A percentile compares a stretch with the other conserved stretches of the same genome.
Conservation (phyloP, 1,140 invertebrate species). For the Polypedilum vanderplanki region DNA sequence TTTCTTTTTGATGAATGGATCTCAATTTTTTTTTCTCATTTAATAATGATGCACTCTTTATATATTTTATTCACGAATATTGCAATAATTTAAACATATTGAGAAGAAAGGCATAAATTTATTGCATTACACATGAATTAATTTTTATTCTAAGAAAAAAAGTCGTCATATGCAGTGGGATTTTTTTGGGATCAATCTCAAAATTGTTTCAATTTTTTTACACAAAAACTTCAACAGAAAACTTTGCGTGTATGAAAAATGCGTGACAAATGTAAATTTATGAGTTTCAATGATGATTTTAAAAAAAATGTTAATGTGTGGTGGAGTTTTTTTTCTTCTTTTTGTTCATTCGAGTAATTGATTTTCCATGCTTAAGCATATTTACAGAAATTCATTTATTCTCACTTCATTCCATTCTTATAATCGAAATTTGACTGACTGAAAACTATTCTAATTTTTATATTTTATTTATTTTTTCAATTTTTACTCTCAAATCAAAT, state of each 20-base stretch:
- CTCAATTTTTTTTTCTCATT: no score
- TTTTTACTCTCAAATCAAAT: neutral
- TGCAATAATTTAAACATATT: slow-evolving; percentile 11
- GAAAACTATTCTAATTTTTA: slow-evolving; percentile 7
- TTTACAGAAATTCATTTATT: slow-evolving; percentile 19
- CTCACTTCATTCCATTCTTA: neutral
- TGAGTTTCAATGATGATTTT: neutral
- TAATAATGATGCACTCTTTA: no score
- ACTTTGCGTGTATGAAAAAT: neutral
- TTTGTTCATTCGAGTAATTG: slow-evolving; percentile 7
- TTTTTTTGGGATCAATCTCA: neutral
- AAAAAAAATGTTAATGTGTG: neutral
- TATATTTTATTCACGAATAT: neutral
- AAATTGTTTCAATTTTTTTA: neutral
- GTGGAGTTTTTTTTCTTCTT: slow-evolving; percentile 7
- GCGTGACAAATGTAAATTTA: neutral
- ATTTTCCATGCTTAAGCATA: slow-evolving; percentile 22
- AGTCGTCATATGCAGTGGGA: neutral
- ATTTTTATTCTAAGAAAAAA: neutral
- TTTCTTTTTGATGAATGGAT: no score
- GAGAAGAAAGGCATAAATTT: neutral
- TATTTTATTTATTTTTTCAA: neutral
- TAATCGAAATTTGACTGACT: slow-evolving; percentile 4
- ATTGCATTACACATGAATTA: neutral
- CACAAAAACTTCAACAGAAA: neutral